Conservation (phyloP, 2,113 vertebrate genomes). For the Gyps fulvus region DNA sequence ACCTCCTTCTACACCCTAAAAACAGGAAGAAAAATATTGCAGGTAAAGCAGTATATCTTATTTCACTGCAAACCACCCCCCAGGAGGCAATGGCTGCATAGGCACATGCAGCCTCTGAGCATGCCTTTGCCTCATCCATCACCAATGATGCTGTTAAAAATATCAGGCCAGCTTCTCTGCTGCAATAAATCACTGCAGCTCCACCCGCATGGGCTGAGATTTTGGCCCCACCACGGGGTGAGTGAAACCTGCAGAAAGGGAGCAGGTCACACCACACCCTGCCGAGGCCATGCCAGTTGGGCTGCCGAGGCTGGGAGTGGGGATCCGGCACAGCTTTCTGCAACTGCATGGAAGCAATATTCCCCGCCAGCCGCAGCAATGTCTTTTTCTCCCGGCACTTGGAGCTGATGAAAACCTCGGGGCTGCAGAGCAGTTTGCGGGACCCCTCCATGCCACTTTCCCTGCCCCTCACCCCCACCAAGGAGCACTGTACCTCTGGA, state of each 20-base stretch:
- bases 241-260: not conserved
- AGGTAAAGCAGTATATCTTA: not conserved
- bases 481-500: not conserved
- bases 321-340: fast-evolving
- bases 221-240: fast-evolving
- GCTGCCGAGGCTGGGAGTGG: not conserved
- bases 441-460: fast-evolving
- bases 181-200: not conserved
- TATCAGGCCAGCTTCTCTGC: not conserved
- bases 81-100: not conserved
- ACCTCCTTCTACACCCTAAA: not conserved
- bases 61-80: not conserved
- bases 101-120: not conserved
- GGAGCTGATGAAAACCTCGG: not conserved
- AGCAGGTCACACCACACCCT: not conserved
- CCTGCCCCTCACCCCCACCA: not conserved
- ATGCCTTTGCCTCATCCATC: not conserved
- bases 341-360: not conserved
- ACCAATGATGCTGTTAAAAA: fast-evolving
- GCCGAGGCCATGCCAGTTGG: fast-evolving
- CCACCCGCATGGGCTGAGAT: not conserved
- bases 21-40: not conserved
- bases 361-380: not conserved
- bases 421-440: fast-evolving
- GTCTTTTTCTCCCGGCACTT: not conserved